Evolutionary conservation across 2,113 vertebrate species (phyloP).

Genomic region (Saimiri boliviensis): DNA sequence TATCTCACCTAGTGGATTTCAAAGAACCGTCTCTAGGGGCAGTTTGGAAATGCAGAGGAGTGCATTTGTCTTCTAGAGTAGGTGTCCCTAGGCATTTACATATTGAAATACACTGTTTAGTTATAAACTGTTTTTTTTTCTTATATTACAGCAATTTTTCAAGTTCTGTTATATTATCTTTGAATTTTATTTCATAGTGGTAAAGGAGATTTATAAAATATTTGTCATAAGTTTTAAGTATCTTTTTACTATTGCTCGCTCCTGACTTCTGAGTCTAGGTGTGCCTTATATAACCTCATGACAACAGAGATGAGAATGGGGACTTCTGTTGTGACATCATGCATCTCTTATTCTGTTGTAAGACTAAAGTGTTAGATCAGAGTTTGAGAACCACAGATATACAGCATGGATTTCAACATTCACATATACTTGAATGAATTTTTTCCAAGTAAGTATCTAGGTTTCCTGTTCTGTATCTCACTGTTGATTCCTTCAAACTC

Average conservation of each 20-base stretch:
- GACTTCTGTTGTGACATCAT: not conserved
- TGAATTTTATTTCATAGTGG: not conserved
- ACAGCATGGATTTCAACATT: not conserved
- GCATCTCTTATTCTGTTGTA: not conserved
- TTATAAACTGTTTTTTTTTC: not conserved
- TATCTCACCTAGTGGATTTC: not conserved
- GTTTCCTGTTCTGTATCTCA: not conserved
- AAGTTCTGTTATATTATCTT: not conserved
- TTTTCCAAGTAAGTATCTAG: not conserved
- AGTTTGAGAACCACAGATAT: not conserved
- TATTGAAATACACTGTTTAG: not conserved
- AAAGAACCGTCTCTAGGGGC: not conserved
- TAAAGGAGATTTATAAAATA: not conserved
- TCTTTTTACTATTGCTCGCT: not conserved
- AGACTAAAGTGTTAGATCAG: not conserved
- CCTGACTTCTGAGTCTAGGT: not conserved
- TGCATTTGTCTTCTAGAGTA: not conserved
- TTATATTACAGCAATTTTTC: not conserved
- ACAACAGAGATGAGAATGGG: not conserved
- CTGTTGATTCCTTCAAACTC: not conserved
- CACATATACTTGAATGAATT: not conserved
- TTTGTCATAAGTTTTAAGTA: not conserved
- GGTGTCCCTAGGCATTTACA: not conserved
- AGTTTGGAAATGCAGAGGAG: not conserved
- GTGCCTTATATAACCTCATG: not conserved